Evolutionary conservation across 2,888 invertebrate genomes (phyloP), one percentile per base, ranked within the genome.

Genomic region (Saturnia japonica): DNA sequence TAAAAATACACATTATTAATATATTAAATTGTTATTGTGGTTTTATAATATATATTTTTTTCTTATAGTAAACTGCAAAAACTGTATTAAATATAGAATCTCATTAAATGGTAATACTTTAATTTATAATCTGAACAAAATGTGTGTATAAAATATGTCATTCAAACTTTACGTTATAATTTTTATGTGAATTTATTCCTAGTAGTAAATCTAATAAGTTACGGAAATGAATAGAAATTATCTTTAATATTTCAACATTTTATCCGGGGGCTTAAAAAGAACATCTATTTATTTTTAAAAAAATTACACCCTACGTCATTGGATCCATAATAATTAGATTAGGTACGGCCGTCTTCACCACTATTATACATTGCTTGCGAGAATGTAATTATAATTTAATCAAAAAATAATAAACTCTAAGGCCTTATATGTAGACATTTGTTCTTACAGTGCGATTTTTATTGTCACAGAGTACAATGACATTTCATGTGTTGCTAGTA

Each of bases 21-120:
- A 28, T 28, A 25, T 14, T 54, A 22, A 22, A 11, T n/a, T 7
- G 8, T 22, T 22, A 9, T 1, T 60, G 57, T 60, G 14, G 4
- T 28, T 60, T 14, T 60, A 19, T 60, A 60, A 14, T 28, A 28
- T 16, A 60, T 4, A 28, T 28, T 28, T 11, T 12, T 9, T 14
- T 60, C 12, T 25, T 28, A 28, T 60, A 28, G 1, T 60, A 12
- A 19, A 60, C 22, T 54, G 1, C 14, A 28, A 28, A 60, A 60
- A 28, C 14, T 60, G 57, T 60, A 60, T 60, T 60, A 60, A 60
- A 12, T 60, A 28, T 60, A 16, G 57, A 60, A 60, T 60, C 57
- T 60, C 57, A 54, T 60, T 60, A 28, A 51, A 51, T n/a, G 8
- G 8, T 19, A 19, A 19, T 51, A 54, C 34, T 7, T 43, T 60